These are phyloP conservation scores for Oxyura jamaicensis DNA, from an alignment of 2,113 vertebrate genomes.

Conservation along the genomic window DNA sequence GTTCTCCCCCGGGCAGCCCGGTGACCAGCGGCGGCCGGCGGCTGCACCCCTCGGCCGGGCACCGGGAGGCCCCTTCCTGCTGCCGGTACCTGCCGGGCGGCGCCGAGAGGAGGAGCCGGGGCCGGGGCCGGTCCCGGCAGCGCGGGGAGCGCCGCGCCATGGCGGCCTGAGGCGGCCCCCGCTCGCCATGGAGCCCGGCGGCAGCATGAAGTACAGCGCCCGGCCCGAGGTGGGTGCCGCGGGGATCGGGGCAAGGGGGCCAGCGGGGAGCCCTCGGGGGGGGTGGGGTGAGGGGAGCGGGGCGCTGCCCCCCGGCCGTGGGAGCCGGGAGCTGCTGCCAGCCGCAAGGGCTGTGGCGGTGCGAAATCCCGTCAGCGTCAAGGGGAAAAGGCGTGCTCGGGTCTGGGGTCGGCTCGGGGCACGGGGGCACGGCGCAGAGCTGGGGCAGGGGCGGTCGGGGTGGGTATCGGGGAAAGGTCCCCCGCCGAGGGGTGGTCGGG, in stretches of 20 bases:
- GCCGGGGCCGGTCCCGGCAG: background rate
- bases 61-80: background rate
- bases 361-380: fast-evolving
- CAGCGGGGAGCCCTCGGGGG: too few species aligned
- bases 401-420: too few species aligned
- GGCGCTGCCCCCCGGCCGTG: too few species aligned
- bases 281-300: background rate
- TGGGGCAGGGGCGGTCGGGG: too few species aligned
- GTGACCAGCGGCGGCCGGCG: too few species aligned
- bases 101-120: background rate
- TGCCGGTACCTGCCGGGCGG: background rate
- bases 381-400: background rate
- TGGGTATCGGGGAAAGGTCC: too few species aligned
- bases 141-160: background rate
- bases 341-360: background rate
- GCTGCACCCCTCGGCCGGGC: background rate
- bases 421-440: too few species aligned
- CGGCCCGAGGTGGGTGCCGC: slow-evolving; percentile 22
- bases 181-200: background rate
- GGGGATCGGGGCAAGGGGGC: too few species aligned
- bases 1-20: too few species aligned
- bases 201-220: slow-evolving; percentile 46
- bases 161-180: background rate
- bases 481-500: too few species aligned
- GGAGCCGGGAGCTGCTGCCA: too few species aligned